Conservation (phyloP, 2,113 vertebrate genomes). For the Periophthalmodon schlosseri region DNA sequence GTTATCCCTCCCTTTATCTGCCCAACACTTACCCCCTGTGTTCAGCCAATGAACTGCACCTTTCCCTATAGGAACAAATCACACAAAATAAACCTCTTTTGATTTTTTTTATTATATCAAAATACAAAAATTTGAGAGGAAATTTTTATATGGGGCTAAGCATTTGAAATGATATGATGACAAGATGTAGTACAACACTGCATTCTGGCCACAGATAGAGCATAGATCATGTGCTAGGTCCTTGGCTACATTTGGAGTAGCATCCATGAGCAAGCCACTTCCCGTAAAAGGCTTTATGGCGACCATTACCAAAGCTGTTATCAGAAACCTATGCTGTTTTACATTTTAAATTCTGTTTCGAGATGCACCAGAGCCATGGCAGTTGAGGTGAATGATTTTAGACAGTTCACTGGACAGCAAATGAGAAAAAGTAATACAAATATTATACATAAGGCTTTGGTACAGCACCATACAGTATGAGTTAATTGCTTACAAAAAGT, state of each 20-base stretch:
- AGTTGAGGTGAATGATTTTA: constrained; percentile 70
- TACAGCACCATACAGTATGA: constrained; percentile 83
- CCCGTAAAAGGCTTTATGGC: constrained; percentile 51
- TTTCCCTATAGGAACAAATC: constrained; percentile 17
- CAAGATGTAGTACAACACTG: constrained; percentile 71
- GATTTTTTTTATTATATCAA: constrained; percentile 84
- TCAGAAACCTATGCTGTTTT: constrained; percentile 44
- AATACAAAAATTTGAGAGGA: constrained; percentile 85
- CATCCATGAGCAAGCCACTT: constrained; percentile 58
- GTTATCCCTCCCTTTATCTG: constrained; percentile 11
- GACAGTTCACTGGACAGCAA: constrained; percentile 74
- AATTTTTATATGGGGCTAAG: constrained; percentile 80
- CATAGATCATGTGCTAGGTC: constrained; percentile 64
- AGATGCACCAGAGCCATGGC: constrained; percentile 66
- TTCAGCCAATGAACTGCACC: constrained; percentile 61
- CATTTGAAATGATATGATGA: constrained; percentile 79
- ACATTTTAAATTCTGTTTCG: constrained; percentile 49
- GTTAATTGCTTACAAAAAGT: constrained; percentile 75
- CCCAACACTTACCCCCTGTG: constrained; percentile 71
- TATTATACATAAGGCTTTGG: constrained; percentile 84
- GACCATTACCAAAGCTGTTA: constrained; percentile 51
- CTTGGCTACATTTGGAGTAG: constrained; percentile 63
- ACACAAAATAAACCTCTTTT: constrained; percentile 52
- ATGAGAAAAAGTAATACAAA: constrained; percentile 75
- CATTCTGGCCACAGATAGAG: constrained; percentile 71